Percentiles rank a stretch among this genome's conserved stretches.
These are phyloP conservation scores for Mastigias papua DNA, from an alignment of 30 jellyfish, hydroid and myxozoan genomes.

Conservation along the genomic window DNA sequence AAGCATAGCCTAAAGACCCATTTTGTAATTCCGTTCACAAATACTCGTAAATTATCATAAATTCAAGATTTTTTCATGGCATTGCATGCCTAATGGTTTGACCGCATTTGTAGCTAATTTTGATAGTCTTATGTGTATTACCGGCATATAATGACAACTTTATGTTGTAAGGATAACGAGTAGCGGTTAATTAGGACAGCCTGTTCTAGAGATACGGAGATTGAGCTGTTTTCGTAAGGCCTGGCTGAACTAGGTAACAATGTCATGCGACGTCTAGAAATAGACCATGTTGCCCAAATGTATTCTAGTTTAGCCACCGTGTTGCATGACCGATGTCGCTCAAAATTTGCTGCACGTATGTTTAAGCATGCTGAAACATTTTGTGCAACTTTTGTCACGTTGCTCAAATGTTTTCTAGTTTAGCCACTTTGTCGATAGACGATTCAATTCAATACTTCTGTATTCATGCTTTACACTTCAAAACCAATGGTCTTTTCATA, in stretches of 20 bases:
- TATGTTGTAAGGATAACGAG: no score
- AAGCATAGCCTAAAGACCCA: not conserved
- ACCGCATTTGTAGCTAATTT: constrained; percentile 8
- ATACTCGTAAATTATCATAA: not conserved
- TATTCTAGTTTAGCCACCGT: not conserved
- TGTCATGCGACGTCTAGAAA: not conserved
- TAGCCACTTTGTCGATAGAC: not conserved
- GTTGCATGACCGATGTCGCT: not conserved
- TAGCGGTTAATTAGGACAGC: no score
- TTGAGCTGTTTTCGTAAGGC: no score
- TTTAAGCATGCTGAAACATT: not conserved
- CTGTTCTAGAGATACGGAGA: no score
- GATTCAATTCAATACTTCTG: not conserved
- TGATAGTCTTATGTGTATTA: no score
- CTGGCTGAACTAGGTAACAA: no score
- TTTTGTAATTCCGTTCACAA: not conserved
- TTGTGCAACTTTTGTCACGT: not conserved
- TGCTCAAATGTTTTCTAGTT: not conserved
- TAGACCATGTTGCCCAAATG: not conserved
- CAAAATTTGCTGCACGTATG: not conserved
- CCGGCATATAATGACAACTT: no score
- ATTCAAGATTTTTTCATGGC: not conserved
- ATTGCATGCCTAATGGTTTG: not conserved
- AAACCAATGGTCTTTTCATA: no score
- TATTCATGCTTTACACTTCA: no score